phyloP scores from a whole-genome alignment of 1,140 invertebrate genomes.

The Lethrus apterus region DNA sequence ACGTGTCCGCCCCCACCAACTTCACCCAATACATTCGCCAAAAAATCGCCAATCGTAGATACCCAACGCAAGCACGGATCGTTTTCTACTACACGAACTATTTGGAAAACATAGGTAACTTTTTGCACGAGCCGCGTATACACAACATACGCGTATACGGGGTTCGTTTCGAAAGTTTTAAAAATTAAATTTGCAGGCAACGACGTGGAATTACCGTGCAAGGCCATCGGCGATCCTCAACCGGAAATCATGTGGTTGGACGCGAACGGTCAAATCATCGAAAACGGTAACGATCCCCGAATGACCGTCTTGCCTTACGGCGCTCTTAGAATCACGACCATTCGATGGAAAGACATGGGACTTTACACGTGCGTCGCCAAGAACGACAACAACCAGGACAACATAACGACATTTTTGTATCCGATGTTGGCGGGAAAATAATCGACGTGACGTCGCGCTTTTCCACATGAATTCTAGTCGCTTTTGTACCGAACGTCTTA shows the following conservation, averaged over 20 bases:
- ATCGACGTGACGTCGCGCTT: too few species aligned
- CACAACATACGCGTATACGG: not conserved
- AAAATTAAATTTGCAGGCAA: conserved; percentile 42
- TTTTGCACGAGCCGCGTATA: not conserved
- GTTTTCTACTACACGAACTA: conserved; percentile 46
- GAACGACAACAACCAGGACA: conserved; percentile 58
- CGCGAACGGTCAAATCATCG: conserved; percentile 47
- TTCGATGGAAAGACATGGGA: conserved; percentile 75
- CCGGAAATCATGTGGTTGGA: conserved; percentile 61
- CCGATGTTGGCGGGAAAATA: conserved; percentile 48
- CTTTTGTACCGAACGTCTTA: too few species aligned
- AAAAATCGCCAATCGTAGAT: conserved; percentile 39
- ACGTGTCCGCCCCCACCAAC: conserved; percentile 35
- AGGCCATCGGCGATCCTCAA: conserved; percentile 54
- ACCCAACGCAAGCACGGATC: conserved; percentile 50
- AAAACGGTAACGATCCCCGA: conserved; percentile 42
- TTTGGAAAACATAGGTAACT: conserved; percentile 45
- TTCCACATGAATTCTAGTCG: too few species aligned
- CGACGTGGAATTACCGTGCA: conserved; percentile 62
- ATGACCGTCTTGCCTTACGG: conserved; percentile 57
- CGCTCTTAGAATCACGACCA: conserved; percentile 59
- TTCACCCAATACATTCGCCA: conserved; percentile 35
- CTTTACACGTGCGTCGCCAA: conserved; percentile 64
- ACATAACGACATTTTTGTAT: conserved; percentile 66
- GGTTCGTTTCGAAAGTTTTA: not conserved